A percentile compares a stretch with the other conserved stretches of the same genome.
Conservation (phyloP, 2,797 vertebrate species). For the Rallus crepitans region DNA sequence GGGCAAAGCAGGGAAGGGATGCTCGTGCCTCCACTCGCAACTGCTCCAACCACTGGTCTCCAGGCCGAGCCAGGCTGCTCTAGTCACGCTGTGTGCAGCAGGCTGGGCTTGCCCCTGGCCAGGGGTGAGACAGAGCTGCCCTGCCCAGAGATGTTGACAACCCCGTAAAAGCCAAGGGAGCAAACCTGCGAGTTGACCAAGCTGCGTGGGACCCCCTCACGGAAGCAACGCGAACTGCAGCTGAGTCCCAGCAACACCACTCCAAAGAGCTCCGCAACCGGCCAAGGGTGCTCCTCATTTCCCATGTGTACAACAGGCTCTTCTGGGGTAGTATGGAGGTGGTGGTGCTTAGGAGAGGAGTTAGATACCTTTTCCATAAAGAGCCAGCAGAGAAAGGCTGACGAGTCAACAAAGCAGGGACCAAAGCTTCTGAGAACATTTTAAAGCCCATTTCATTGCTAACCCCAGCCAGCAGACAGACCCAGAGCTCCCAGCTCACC, state of each 20-base stretch:
- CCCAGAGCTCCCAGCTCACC: neutral
- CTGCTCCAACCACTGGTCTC: accelerated
- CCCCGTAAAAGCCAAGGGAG: neutral
- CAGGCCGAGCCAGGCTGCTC: neutral
- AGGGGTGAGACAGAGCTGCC: neutral
- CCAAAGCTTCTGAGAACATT: neutral
- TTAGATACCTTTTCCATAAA: neutral
- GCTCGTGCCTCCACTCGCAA: neutral
- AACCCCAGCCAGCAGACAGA: neutral
- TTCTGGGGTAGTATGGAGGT: neutral
- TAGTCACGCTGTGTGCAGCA: accelerated
- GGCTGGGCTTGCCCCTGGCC: neutral
- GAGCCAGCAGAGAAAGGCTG: neutral
- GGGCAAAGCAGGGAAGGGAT: neutral
- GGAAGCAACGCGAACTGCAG: neutral
- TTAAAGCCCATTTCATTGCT: neutral
- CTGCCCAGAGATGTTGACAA: neutral
- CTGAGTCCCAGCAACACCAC: neutral
- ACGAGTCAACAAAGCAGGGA: neutral
- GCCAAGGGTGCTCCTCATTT: neutral
- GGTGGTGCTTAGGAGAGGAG: neutral
- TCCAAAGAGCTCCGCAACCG: neutral
- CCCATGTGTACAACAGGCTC: neutral
- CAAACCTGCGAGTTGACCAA: neutral
- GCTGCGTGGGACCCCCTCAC: neutral